A percentile compares a stretch with the other conserved stretches of the same genome.
Conservation (phyloP, 2,797 vertebrate species). For the Channa striata region DNA sequence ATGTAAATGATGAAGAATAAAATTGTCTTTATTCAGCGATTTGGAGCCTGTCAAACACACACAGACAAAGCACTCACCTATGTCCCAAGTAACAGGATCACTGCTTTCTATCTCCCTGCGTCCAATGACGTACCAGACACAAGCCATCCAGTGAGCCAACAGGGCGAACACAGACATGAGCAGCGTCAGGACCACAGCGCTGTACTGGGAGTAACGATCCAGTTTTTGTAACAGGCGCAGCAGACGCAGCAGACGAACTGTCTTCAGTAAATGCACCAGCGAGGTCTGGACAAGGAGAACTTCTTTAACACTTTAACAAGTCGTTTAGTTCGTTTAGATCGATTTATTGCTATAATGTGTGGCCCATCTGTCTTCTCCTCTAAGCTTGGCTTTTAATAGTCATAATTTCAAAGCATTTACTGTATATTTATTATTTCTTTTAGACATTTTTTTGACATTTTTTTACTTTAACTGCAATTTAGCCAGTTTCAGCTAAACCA, state of each 20-base stretch:
- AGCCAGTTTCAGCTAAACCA: background rate
- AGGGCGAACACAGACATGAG: slow-evolving; percentile 96
- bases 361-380: background rate
- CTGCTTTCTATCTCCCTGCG: slow-evolving; percentile 91
- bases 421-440: slow-evolving; percentile 7
- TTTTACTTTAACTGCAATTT: background rate
- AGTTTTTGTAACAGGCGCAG: slow-evolving; percentile 95
- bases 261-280: slow-evolving; percentile 94
- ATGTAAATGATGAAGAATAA: background rate
- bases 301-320: background rate
- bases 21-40: slow-evolving; percentile 4
- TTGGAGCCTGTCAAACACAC: slow-evolving; percentile 5
- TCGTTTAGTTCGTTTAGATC: background rate
- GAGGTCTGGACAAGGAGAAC: slow-evolving; percentile 85
- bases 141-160: slow-evolving; percentile 98
- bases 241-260: slow-evolving; percentile 91
- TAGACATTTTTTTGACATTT: background rate
- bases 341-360: background rate
- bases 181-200: slow-evolving; percentile 94
- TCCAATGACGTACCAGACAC: slow-evolving; percentile 96
- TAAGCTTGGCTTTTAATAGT: slow-evolving; percentile 9
- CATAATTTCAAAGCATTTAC: background rate
- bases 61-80: slow-evolving; percentile 84
- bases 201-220: slow-evolving; percentile 97
- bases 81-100: slow-evolving; percentile 93